Conservation (phyloP, 1,140 invertebrate genomes). For the Euura saliciscinereae region DNA sequence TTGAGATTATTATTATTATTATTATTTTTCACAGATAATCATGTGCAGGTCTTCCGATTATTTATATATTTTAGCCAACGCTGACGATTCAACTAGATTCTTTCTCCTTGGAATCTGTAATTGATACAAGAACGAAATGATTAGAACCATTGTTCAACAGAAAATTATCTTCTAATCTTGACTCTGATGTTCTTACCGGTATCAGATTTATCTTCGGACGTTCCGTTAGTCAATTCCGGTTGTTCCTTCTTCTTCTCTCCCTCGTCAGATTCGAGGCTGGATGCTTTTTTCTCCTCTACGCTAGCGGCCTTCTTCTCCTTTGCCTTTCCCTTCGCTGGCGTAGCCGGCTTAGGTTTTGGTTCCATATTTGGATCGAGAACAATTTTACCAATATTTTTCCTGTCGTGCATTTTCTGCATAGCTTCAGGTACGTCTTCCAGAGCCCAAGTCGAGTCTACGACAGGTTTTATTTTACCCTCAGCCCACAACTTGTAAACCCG, state of each 20-base stretch:
- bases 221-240: conserved; percentile 59
- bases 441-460: conserved; percentile 85
- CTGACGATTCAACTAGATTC: conserved; percentile 59
- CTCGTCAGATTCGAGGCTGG: conserved; percentile 58
- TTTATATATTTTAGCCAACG: conserved; percentile 11
- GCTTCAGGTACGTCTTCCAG: conserved; percentile 86
- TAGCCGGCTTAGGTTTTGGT: conserved; percentile 78
- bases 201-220: conserved; percentile 60
- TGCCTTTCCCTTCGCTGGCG: conserved; percentile 73
- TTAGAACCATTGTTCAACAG: conserved; percentile 15
- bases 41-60: conserved; percentile 9
- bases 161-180: conserved; percentile 14
- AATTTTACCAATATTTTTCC: conserved; percentile 90
- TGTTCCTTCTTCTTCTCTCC: conserved; percentile 63
- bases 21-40: neutral
- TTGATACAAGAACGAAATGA: neutral
- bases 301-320: conserved; percentile 74
- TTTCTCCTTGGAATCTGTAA: conserved; percentile 60
- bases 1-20: conserved; percentile 1
- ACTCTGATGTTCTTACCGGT: conserved; percentile 45
- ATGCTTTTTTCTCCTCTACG: conserved; percentile 69
- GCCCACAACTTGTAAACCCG: conserved; percentile 78
- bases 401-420: conserved; percentile 91
- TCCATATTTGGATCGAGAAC: conserved; percentile 80
- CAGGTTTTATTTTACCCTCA: conserved; percentile 79